Conservation (phyloP, 35 echinoderm and acorn worm genomes). For the Ptychodera flava region DNA sequence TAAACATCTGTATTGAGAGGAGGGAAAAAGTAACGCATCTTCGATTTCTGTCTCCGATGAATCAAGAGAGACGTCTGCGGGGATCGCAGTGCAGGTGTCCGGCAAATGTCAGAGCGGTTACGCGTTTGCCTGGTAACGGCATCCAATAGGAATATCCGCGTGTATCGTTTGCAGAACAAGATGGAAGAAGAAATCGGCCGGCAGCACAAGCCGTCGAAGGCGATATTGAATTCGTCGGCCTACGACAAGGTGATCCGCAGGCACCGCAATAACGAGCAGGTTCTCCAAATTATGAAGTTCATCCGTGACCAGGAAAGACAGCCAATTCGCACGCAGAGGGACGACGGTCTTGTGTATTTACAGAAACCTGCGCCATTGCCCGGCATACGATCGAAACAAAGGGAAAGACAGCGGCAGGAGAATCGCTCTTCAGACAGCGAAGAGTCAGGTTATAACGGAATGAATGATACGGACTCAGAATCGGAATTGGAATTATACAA, state of each 20-base stretch:
- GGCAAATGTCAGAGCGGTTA: not conserved
- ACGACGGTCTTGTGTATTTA: not conserved
- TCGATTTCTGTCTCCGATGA: too few species aligned
- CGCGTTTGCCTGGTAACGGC: not conserved
- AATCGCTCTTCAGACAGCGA: not conserved
- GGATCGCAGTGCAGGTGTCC: too few species aligned
- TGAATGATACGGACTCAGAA: not conserved
- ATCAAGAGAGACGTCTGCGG: too few species aligned
- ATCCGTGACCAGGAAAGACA: not conserved
- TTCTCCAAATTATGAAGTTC: not conserved
- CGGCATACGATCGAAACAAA: not conserved
- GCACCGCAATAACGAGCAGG: not conserved
- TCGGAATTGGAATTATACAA: not conserved
- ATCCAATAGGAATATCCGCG: not conserved
- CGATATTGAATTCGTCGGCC: not conserved
- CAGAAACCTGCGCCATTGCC: not conserved
- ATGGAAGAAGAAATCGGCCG: not conserved
- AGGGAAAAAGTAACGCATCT: too few species aligned
- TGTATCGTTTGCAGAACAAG: not conserved
- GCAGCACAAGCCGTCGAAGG: not conserved
- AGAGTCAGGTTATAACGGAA: not conserved
- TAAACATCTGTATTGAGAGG: too few species aligned
- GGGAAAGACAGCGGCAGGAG: not conserved
- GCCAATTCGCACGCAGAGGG: not conserved
- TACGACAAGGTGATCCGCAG: not conserved